phyloP scores from a whole-genome alignment of 2,888 invertebrate genomes.

The Ochlodes sylvanus region DNA sequence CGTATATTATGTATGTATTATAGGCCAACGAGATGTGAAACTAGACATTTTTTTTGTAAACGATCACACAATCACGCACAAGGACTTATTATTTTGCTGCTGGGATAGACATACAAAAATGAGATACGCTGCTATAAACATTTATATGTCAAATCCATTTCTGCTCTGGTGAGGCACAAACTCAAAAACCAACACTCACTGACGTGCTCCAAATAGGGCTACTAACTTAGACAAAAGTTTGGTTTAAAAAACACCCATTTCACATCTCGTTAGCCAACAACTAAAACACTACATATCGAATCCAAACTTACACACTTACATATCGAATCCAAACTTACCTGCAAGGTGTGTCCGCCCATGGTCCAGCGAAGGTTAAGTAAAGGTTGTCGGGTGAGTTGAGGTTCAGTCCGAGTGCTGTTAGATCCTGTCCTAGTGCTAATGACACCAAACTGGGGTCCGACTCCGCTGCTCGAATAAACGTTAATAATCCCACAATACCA shows the following conservation, averaged over 20 bases:
- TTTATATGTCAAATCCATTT: too few species aligned
- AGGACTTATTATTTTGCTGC: too few species aligned
- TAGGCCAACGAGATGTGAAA: not conserved
- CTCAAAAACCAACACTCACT: too few species aligned
- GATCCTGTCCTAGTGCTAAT: conserved; percentile 98
- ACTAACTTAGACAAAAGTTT: too few species aligned
- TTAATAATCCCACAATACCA: conserved; percentile 99
- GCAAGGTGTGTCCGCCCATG: conserved; percentile 99
- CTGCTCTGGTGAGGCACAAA: too few species aligned
- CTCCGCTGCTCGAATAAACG: conserved; percentile 99
- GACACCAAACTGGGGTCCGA: conserved; percentile 98
- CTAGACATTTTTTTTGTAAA: not conserved
- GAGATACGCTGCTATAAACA: too few species aligned
- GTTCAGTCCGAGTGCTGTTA: conserved; percentile 98
- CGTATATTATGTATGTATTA: not conserved
- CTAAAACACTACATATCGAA: not conserved
- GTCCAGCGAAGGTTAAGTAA: conserved; percentile 99
- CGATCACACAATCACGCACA: too few species aligned
- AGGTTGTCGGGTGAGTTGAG: conserved; percentile 99
- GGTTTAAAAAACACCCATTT: not conserved
- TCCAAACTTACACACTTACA: not conserved
- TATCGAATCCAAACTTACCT: conserved; percentile 65
- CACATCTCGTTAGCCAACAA: conserved; percentile 1
- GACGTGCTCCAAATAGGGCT: too few species aligned
- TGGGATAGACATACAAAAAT: too few species aligned